Evolutionary conservation across 1,140 invertebrate species (phyloP).

Genomic region (Drosophila novamexicana): DNA sequence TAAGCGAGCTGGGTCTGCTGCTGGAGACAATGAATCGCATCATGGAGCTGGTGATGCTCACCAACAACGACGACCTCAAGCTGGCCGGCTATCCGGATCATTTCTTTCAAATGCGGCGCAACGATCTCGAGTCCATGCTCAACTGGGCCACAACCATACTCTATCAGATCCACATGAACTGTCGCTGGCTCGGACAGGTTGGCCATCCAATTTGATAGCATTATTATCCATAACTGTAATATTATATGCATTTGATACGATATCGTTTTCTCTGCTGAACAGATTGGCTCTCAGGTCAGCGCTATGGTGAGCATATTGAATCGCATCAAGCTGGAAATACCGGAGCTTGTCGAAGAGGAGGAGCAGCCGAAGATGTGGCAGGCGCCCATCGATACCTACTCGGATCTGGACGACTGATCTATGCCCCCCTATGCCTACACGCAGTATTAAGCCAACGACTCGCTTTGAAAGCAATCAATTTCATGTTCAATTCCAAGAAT

Average conservation of each 20-base stretch:
- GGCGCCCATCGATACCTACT: slow-evolving; percentile 2
- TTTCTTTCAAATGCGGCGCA: slow-evolving; percentile 5
- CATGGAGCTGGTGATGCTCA: neutral
- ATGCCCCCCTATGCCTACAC: neutral
- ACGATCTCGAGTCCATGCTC: slow-evolving; percentile 6
- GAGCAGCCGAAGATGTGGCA: neutral
- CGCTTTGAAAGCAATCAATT: too few relatives aligned
- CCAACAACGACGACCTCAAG: slow-evolving; percentile 1
- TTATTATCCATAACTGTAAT: neutral
- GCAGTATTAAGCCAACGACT: neutral
- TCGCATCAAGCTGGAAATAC: neutral
- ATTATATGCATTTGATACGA: neutral
- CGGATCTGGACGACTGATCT: neutral
- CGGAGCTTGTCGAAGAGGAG: neutral
- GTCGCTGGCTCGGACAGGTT: neutral
- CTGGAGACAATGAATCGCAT: neutral
- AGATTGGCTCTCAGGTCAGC: neutral
- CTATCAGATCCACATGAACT: neutral
- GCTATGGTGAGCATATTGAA: neutral
- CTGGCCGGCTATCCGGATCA: slow-evolving; percentile 22
- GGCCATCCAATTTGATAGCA: too few relatives aligned
- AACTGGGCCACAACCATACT: neutral
- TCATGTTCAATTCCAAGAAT: neutral
- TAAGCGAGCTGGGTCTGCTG: neutral
- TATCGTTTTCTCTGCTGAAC: neutral